phyloP scores from a whole-genome alignment of 2,797 vertebrate genomes.

The Periparus ater region DNA sequence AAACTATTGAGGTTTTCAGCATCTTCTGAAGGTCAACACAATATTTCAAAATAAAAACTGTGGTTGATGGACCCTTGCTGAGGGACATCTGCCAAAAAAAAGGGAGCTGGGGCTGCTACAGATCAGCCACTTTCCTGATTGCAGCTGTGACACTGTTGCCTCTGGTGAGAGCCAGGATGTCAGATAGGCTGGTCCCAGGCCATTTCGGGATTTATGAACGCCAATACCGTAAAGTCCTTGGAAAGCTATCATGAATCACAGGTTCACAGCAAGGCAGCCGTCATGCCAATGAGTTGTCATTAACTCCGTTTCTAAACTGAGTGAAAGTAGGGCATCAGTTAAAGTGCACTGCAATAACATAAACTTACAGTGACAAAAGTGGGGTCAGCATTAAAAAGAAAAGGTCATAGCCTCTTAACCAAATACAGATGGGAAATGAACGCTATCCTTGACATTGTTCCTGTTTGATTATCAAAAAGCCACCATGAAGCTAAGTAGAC shows the following conservation, averaged over 20 bases:
- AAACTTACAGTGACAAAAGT: constrained; percentile 50
- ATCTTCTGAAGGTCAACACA: constrained; percentile 44
- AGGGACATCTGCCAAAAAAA: constrained; percentile 50
- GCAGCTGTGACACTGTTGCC: constrained; percentile 52
- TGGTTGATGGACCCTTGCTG: not conserved
- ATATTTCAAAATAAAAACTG: constrained; percentile 43
- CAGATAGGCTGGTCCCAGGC: constrained; percentile 46
- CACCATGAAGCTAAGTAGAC: constrained; percentile 1
- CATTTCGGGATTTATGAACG: constrained; percentile 46
- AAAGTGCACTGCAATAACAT: constrained; percentile 65
- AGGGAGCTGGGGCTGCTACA: constrained; percentile 16
- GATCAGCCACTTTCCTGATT: constrained; percentile 50
- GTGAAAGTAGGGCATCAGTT: constrained; percentile 61
- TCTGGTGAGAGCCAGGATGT: constrained; percentile 43
- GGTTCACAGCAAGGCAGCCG: constrained; percentile 28
- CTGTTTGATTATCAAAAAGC: constrained; percentile 52
- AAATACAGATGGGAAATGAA: constrained; percentile 53
- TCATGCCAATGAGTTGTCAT: constrained; percentile 46
- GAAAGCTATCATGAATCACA: constrained; percentile 58
- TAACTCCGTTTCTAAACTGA: constrained; percentile 49
- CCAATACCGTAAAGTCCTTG: constrained; percentile 34
- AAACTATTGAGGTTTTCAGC: not conserved
- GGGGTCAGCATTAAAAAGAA: constrained; percentile 62
- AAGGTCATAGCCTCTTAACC: constrained; percentile 51
- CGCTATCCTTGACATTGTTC: constrained; percentile 11